phyloP scores from a whole-genome alignment of 2,888 invertebrate genomes.

The Lepidocyrtoides sp. region DNA sequence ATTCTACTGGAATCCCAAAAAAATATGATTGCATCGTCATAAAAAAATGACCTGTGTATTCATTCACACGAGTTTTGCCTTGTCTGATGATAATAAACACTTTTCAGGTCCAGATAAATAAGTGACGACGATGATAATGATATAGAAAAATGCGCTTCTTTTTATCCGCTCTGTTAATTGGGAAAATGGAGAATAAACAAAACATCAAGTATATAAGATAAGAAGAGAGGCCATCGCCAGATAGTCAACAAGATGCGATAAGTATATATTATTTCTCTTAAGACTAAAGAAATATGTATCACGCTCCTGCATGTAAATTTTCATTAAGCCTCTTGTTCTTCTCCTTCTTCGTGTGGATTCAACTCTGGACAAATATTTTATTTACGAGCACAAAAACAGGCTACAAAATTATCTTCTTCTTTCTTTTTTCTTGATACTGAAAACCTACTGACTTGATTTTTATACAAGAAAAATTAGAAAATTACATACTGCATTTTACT shows the following conservation, averaged over 20 bases:
- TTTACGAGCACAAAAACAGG: conserved; percentile 8
- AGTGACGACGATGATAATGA: no score
- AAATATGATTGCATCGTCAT: neutral
- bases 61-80: neutral
- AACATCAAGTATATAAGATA: neutral
- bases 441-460: neutral
- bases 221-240: neutral
- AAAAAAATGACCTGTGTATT: no score
- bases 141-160: no score
- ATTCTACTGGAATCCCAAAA: neutral
- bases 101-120: neutral
- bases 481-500: no score
- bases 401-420: neutral
- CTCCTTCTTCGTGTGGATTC: neutral
- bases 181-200: neutral
- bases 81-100: neutral
- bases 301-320: no score
- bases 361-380: conserved; percentile 17
- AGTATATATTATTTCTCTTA: no score
- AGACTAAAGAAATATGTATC: no score
- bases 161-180: neutral
- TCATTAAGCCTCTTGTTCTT: no score
- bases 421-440: neutral
- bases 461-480: neutral
- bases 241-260: no score